phyloP scores from a whole-genome alignment of 1,140 invertebrate genomes.

The Drosophila varians region DNA sequence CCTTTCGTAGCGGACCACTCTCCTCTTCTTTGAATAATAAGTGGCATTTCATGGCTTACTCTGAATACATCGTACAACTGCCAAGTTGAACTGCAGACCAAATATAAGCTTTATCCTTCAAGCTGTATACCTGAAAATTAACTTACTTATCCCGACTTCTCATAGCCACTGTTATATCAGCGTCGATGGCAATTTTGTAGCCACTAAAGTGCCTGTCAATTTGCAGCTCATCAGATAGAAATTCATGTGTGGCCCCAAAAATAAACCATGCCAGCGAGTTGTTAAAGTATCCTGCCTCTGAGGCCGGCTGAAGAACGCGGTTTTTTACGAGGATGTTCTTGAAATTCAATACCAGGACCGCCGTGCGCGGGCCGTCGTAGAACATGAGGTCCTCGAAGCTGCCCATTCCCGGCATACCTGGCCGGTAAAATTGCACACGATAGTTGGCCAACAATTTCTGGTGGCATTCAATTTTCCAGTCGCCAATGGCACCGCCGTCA shows the following conservation, averaged over 20 bases:
- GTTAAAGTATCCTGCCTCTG: constrained; percentile 56
- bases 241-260: constrained; percentile 17
- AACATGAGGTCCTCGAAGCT: constrained; percentile 58
- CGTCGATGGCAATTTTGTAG: constrained; percentile 61
- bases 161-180: constrained; percentile 65
- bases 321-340: constrained; percentile 19
- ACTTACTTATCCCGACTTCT: constrained; percentile 10
- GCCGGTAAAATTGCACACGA: constrained; percentile 61
- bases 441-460: constrained; percentile 60
- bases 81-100: constrained; percentile 20
- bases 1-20: constrained; percentile 46
- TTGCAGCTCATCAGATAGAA: constrained; percentile 19
- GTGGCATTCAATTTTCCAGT: constrained; percentile 42
- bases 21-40: constrained; percentile 54
- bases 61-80: constrained; percentile 68
- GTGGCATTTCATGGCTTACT: constrained; percentile 23
- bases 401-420: constrained; percentile 23
- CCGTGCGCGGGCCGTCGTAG: constrained; percentile 57
- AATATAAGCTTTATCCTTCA: background rate
- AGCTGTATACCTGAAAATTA: background rate
- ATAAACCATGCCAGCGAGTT: constrained; percentile 66
- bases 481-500: background rate
- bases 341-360: constrained; percentile 41
- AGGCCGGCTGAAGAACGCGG: constrained; percentile 33
- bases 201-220: constrained; percentile 45